These are phyloP conservation scores for Oryctolagus cuniculus DNA, from an alignment of 2,113 vertebrate genomes.

Conservation along the genomic window mOryCun1.1 NC_091440.1:84483501-84484000, in stretches of 20 bases:
- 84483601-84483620: too few relatives aligned
- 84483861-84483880: background rate
- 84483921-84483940: background rate
- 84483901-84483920: too few relatives aligned
- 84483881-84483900: background rate
- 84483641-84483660: too few relatives aligned
- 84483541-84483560: fast-evolving
- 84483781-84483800: too few relatives aligned
- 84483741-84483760: too few relatives aligned
- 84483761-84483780: background rate
- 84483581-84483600: background rate
- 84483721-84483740: too few relatives aligned
- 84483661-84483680: too few relatives aligned
- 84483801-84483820: fast-evolving
- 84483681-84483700: too few relatives aligned
- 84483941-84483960: background rate
- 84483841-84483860: too few relatives aligned
- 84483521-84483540: background rate
- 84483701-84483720: too few relatives aligned
- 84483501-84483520: background rate
- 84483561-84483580: fast-evolving
- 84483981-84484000: background rate
- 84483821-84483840: background rate
- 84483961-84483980: background rate
- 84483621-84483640: too few relatives aligned